Conservation (phyloP, 2,113 vertebrate species). For the Sceloporus undulatus region DNA sequence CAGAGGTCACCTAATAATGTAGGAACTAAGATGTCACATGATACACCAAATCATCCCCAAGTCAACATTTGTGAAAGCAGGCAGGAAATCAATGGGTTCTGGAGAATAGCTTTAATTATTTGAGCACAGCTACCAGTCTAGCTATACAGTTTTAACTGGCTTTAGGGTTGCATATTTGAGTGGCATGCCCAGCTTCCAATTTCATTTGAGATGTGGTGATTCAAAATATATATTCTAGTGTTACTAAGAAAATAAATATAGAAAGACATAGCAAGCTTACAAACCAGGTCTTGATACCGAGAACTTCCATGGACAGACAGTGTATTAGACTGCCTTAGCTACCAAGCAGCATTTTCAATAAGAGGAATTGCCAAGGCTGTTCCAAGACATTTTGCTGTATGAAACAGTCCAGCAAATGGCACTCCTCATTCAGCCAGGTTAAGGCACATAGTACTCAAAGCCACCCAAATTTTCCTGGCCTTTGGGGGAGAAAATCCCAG, state of each 20-base stretch:
- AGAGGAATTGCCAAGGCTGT: background rate
- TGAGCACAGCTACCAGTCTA: background rate
- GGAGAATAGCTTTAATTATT: background rate
- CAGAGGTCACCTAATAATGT: too few relatives aligned
- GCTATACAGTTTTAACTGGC: background rate
- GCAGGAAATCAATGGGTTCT: background rate
- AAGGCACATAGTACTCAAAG: too few relatives aligned
- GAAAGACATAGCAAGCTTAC: background rate
- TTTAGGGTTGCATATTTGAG: background rate
- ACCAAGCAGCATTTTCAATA: background rate
- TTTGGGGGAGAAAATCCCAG: too few relatives aligned
- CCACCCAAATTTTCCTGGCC: too few relatives aligned
- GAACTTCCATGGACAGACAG: background rate
- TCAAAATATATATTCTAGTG: background rate
- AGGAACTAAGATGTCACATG: background rate
- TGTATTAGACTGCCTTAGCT: background rate
- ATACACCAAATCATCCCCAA: background rate
- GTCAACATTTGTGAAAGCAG: background rate
- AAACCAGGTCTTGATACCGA: background rate
- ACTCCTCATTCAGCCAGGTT: too few relatives aligned
- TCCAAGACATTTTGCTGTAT: too few relatives aligned
- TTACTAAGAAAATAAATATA: background rate
- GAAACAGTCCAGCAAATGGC: too few relatives aligned
- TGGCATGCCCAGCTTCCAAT: background rate
- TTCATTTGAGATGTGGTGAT: background rate